Percentiles rank a stretch among this genome's conserved stretches.
Evolutionary conservation across 2,113 vertebrate genomes (phyloP).

Genomic region (Saguinus imperator): DNA sequence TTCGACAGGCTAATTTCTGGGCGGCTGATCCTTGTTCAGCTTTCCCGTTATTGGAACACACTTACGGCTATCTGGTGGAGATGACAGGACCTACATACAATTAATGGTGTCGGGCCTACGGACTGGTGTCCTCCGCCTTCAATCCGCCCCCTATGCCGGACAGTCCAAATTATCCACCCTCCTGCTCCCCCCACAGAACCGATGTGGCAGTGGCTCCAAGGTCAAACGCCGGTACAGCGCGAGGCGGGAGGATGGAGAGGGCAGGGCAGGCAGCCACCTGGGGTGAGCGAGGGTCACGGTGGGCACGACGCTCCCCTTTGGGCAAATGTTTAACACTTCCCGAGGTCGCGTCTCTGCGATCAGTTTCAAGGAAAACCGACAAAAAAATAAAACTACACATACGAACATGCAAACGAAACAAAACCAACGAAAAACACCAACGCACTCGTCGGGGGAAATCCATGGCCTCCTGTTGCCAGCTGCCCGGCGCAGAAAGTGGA

Average conservation of each 20-base stretch:
- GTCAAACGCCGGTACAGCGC: neutral
- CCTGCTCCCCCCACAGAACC: neutral
- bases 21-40: neutral
- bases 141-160: neutral
- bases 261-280: neutral
- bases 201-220: conserved; percentile 11
- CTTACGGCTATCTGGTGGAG: neutral
- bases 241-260: neutral
- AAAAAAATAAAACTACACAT: conserved; percentile 40
- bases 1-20: neutral
- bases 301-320: neutral
- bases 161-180: neutral
- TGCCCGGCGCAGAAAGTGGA: neutral
- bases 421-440: neutral
- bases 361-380: neutral
- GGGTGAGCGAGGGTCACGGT: neutral
- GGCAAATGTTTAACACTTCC: neutral
- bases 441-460: neutral
- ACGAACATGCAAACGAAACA: conserved; percentile 56
- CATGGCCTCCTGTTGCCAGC: conserved; percentile 65
- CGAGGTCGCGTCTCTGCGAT: neutral
- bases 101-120: neutral
- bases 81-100: neutral
- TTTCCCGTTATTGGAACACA: neutral
- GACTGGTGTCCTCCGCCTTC: neutral